Conservation (phyloP, 2,797 vertebrate genomes). For the Gephyroberyx darwinii region DNA sequence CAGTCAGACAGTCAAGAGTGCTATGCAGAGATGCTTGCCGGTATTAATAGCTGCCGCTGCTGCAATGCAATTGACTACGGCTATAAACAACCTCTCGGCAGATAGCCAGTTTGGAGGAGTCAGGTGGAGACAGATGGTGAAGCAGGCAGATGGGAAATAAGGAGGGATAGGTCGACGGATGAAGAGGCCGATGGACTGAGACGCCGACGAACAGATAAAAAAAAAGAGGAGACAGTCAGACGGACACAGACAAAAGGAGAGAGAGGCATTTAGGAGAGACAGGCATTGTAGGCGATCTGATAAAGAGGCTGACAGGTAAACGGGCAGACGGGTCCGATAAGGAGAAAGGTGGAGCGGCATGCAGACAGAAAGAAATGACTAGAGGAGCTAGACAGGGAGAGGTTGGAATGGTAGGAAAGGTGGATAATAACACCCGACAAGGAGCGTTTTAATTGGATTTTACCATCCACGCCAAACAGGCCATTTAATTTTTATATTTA, state of each 20-base stretch:
- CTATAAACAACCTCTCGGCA: constrained; percentile 27
- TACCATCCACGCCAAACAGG: background rate
- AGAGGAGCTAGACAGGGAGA: constrained; percentile 11
- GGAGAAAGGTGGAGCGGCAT: background rate
- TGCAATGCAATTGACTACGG: constrained; percentile 32
- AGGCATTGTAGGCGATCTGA: constrained; percentile 20
- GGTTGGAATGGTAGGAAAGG: constrained; percentile 1
- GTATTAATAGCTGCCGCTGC: constrained; percentile 35
- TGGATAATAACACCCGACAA: constrained; percentile 27
- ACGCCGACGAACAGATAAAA: constrained; percentile 31
- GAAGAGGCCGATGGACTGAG: constrained; percentile 29
- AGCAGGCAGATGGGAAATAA: constrained; percentile 54
- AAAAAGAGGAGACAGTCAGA: constrained; percentile 22
- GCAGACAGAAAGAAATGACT: background rate
- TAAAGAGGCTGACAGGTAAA: constrained; percentile 30
- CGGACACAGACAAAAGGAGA: background rate
- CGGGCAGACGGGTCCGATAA: constrained; percentile 9
- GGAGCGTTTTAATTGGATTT: constrained; percentile 14
- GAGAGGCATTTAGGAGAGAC: background rate
- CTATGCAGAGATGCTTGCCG: constrained; percentile 27
- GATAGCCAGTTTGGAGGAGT: constrained; percentile 40
- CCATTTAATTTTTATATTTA: background rate
- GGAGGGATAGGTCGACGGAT: constrained; percentile 39
- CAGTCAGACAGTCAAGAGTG: background rate
- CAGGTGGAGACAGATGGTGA: constrained; percentile 52